Percentiles rank a stretch among this genome's conserved stretches.
Evolutionary conservation across 2,797 vertebrate species (phyloP).

Genomic region (Miichthys miiuy): DNA sequence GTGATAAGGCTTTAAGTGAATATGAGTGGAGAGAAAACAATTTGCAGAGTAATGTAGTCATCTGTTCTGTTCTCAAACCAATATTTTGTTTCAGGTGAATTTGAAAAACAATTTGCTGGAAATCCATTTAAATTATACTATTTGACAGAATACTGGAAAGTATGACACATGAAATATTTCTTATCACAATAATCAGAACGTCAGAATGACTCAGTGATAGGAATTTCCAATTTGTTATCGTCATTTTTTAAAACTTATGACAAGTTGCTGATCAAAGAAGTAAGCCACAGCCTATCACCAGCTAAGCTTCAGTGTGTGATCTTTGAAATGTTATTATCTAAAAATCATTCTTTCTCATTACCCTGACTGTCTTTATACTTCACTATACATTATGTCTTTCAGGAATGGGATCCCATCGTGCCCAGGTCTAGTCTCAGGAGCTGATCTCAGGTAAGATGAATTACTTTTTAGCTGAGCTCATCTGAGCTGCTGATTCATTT

Average conservation of each 20-base stretch:
- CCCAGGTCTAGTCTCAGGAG: neutral
- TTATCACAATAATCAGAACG: neutral
- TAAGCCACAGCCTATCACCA: neutral
- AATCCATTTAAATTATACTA: neutral
- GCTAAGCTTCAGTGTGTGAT: neutral
- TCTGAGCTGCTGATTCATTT: constrained; percentile 52
- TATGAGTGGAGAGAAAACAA: neutral
- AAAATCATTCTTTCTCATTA: constrained; percentile 7
- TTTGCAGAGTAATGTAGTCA: neutral
- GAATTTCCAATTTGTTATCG: constrained; percentile 38
- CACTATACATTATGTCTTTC: constrained; percentile 36
- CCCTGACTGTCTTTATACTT: constrained; percentile 9
- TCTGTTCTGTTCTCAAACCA: constrained; percentile 30
- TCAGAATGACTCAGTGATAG: neutral
- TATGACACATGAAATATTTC: constrained; percentile 26
- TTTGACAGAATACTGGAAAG: constrained; percentile 6
- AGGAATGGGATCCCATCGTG: constrained; percentile 47
- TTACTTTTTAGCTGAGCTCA: constrained; percentile 5
- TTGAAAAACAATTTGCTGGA: neutral
- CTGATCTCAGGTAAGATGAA: constrained; percentile 66
- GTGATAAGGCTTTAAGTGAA: constrained; percentile 38
- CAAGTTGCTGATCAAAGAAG: neutral
- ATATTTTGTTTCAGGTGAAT: constrained; percentile 18
- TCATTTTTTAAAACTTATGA: constrained; percentile 7
- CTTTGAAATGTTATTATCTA: constrained; percentile 15